Evolutionary conservation across 1,140 invertebrate species (phyloP), one percentile per base, ranked within the genome.

Genomic region (roundworm (Caenorhabditis elegans)): DNA sequence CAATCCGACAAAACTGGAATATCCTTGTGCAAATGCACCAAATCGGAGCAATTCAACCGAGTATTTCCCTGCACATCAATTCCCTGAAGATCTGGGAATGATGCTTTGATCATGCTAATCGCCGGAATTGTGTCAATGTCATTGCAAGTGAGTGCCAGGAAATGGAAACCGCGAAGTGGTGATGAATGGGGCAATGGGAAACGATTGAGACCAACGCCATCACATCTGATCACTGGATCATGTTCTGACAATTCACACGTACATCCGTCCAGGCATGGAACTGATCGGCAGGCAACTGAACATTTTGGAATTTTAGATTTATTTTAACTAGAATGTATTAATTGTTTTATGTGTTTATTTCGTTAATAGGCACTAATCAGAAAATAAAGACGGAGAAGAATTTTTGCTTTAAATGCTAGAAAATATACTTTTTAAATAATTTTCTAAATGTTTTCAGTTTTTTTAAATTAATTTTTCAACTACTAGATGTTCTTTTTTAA

Each of bases 41-140:
- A 6, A 24, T n/a, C 17, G 10, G 60, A 19, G 34, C 60, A 70
- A 70, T 70, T 70, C 60, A 70, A 19, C 43, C 34, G 11, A 11
- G 60, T 39, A 39, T 70, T 70, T 39, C 60, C 60, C 43, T 70
- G 60, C 5, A 70, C 60, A 39, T 70, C 60, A 0, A 70, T 70
- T 70, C 60, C 60, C 22, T 70, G 60, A 70, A 70, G 60, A 39
- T 70, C 60, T n/a, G 60, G 60, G 60, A 70, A 70, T 1, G 60
- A 70, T 2, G 60, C 60, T n/a, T 70, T 70, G 34, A 70, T 70
- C 31, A 70, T 39, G 19, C 60, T 70, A 43, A 70, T 70, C 13
- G 60, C 31, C 43, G 60, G 60, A 43, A 70, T 70, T 10, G 31
- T 70, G 6, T 70, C 60, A 13, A 70, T 39, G 22, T 70, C 60